Conservation (phyloP, 2,797 vertebrate genomes). For the Triplophysa yarkandensis region DNA sequence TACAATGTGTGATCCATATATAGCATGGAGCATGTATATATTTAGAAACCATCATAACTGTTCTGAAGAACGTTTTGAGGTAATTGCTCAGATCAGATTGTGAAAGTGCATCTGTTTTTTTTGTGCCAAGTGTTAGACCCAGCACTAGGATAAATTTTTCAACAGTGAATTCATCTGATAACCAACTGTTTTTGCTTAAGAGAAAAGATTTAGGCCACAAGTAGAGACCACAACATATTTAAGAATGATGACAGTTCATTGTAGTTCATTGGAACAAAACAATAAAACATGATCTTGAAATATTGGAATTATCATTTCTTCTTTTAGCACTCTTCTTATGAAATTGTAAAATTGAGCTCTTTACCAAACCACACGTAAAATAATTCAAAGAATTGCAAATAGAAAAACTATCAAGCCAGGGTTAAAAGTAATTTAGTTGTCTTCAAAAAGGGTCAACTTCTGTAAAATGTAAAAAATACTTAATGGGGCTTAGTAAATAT, state of each 20-base stretch:
- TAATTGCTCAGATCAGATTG: neutral
- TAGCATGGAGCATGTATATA: neutral
- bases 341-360: neutral
- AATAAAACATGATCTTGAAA: constrained; percentile 2
- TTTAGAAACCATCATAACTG: constrained; percentile 6
- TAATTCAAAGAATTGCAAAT: too few species aligned
- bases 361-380: neutral
- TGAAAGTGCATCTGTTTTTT: neutral
- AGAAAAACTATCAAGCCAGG: too few species aligned
- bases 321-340: neutral
- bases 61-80: constrained; percentile 29
- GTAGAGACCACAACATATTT: neutral
- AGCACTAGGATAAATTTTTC: constrained; percentile 17
- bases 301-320: neutral
- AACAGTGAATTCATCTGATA: constrained; percentile 23
- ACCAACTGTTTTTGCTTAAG: constrained; percentile 21
- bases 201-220: neutral
- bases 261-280: constrained; percentile 13
- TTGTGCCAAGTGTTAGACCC: neutral
- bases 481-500: too few species aligned
- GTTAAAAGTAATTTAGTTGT: too few species aligned
- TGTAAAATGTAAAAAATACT: too few species aligned
- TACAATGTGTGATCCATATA: constrained; percentile 23
- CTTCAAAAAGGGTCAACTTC: too few species aligned
- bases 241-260: neutral